A percentile compares a stretch with the other conserved stretches of the same genome.
Conservation (phyloP, 1,140 invertebrate species). For the Trichonephila clavata region DNA sequence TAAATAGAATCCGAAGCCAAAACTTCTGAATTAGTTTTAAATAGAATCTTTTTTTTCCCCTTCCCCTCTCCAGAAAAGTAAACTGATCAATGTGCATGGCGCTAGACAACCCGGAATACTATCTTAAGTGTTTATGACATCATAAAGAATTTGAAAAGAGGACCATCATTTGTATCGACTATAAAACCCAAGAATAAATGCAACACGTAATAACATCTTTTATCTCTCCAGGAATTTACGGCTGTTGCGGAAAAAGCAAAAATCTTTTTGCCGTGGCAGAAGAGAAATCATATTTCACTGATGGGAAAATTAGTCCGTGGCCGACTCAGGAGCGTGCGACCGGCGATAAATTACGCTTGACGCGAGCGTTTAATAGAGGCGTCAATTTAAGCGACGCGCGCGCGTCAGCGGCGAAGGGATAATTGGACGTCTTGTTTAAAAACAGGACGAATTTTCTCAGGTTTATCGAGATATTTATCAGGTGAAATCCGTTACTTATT, state of each 20-base stretch:
- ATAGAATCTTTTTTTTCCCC: not conserved
- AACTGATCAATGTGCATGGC: constrained; percentile 21
- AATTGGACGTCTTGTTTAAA: constrained; percentile 17
- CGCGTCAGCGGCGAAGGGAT: not conserved
- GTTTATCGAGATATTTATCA: no score
- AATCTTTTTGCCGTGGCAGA: not conserved
- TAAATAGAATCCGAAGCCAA: not conserved
- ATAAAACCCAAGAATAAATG: constrained; percentile 70
- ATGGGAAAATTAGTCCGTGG: constrained; percentile 6
- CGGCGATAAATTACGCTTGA: not conserved
- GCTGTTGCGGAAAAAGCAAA: constrained; percentile 14
- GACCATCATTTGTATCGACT: constrained; percentile 63
- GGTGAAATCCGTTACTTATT: no score
- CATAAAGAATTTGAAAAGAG: constrained; percentile 58
- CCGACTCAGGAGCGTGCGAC: not conserved
- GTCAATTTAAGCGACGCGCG: not conserved
- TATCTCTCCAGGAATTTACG: constrained; percentile 49
- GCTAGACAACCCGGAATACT: not conserved
- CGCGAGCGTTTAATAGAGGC: not conserved
- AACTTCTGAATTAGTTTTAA: not conserved
- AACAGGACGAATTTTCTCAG: not conserved
- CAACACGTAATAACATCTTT: constrained; percentile 61
- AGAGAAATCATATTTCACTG: constrained; percentile 39
- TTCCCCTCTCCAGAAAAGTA: not conserved
- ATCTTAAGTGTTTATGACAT: constrained; percentile 66